phyloP scores from a whole-genome alignment of 2,888 invertebrate genomes.

The Imbricaverruca yamaguchii region DNA sequence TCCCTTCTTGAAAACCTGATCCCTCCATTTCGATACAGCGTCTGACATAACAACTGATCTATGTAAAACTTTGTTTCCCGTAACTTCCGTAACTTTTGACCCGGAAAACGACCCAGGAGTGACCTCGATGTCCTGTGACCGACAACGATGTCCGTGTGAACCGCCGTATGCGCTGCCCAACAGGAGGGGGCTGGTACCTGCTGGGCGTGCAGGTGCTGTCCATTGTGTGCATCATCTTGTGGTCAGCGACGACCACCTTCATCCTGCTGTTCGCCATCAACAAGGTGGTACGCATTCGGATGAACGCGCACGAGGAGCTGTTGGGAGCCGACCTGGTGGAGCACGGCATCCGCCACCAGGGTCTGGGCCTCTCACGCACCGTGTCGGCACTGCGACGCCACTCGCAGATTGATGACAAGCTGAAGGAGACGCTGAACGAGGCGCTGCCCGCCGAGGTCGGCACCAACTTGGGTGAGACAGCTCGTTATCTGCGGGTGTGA shows the following conservation, averaged over 20 bases:
- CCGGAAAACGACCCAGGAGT: too few species aligned
- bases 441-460: slow-evolving; percentile 1
- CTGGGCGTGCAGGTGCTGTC: slow-evolving; percentile 73
- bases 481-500: too few species aligned
- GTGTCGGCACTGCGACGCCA: slow-evolving; percentile 37
- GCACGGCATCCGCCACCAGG: slow-evolving; percentile 63
- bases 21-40: too few species aligned
- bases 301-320: slow-evolving; percentile 76
- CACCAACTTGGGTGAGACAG: neutral
- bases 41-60: too few species aligned
- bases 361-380: slow-evolving; percentile 40
- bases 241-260: slow-evolving; percentile 67
- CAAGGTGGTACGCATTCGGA: slow-evolving; percentile 69
- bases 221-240: slow-evolving; percentile 58
- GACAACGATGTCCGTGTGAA: too few species aligned
- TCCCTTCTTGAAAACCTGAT: too few species aligned
- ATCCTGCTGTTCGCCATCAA: slow-evolving; percentile 66
- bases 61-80: too few species aligned
- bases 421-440: neutral
- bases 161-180: too few species aligned
- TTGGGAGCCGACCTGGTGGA: slow-evolving; percentile 84
- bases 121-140: too few species aligned
- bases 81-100: too few species aligned
- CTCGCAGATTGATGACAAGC: neutral
- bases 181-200: slow-evolving; percentile 80